Conservation (phyloP, 2,888 invertebrate species). For the Drosophila quinaria region DNA sequence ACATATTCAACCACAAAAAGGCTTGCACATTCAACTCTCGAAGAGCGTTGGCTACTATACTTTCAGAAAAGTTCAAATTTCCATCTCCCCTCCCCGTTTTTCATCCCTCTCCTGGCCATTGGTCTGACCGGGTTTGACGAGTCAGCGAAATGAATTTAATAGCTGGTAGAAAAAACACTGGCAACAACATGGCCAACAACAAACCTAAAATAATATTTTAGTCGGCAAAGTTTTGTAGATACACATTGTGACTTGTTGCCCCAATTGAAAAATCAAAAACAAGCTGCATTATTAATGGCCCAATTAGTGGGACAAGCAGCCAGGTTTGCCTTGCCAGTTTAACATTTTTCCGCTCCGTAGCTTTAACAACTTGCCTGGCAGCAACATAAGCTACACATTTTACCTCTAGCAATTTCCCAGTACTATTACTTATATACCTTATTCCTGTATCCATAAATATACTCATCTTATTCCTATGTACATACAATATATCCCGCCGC, state of each 20-base stretch:
- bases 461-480: slow-evolving; percentile 8
- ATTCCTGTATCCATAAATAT: slow-evolving; percentile 2
- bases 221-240: slow-evolving; percentile 30
- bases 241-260: slow-evolving; percentile 65
- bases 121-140: neutral
- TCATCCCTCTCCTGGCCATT: neutral
- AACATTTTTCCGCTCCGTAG: slow-evolving; percentile 30
- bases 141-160: slow-evolving; percentile 22
- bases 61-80: slow-evolving; percentile 19
- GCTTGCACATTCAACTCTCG: slow-evolving; percentile 25
- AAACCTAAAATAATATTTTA: slow-evolving; percentile 46
- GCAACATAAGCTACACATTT: slow-evolving; percentile 52
- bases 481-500: neutral
- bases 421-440: slow-evolving; percentile 2
- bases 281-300: slow-evolving; percentile 65
- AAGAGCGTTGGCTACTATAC: slow-evolving; percentile 15
- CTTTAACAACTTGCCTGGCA: slow-evolving; percentile 30
- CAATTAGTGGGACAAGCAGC: slow-evolving; percentile 63
- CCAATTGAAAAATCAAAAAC: slow-evolving; percentile 38
- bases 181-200: slow-evolving; percentile 4
- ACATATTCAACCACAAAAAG: slow-evolving; percentile 38
- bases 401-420: slow-evolving; percentile 28
- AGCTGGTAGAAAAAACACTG: slow-evolving; percentile 3
- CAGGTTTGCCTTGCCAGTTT: neutral
- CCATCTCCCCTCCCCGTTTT: too few species aligned